phyloP scores from a whole-genome alignment of 2,797 vertebrate genomes.

The Melanotaenia boesemani region DNA sequence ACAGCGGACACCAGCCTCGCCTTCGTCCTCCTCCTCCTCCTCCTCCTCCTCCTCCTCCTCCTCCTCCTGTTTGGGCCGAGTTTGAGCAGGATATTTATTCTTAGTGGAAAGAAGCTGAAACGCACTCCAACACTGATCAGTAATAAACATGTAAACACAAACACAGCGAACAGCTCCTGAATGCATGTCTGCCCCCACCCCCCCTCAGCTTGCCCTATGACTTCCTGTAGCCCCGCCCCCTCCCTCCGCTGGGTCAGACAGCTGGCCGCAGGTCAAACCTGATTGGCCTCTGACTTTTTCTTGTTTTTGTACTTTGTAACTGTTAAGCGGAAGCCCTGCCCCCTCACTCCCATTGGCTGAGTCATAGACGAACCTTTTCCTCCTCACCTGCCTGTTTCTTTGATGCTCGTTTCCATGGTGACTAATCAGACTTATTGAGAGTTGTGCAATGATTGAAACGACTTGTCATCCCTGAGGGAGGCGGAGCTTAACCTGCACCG shows the following conservation, averaged over 20 bases:
- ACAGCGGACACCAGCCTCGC: slow-evolving; percentile 73
- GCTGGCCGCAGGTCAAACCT: slow-evolving; percentile 9
- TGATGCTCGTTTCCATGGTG: slow-evolving; percentile 20
- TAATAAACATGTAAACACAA: slow-evolving; percentile 78
- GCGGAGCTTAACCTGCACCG: slow-evolving; percentile 8
- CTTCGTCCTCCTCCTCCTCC: slow-evolving; percentile 44
- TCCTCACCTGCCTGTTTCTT: background rate
- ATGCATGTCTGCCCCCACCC: slow-evolving; percentile 84
- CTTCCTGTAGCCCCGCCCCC: slow-evolving; percentile 50
- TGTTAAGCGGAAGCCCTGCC: slow-evolving; percentile 14
- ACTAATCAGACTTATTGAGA: slow-evolving; percentile 4
- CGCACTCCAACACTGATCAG: slow-evolving; percentile 53
- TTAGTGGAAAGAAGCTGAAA: slow-evolving; percentile 66
- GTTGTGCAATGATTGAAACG: no score
- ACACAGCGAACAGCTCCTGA: slow-evolving; percentile 88
- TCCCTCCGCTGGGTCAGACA: slow-evolving; percentile 4
- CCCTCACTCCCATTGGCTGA: slow-evolving; percentile 33
- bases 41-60: slow-evolving; percentile 39
- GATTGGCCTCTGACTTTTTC: slow-evolving; percentile 6
- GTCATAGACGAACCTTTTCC: background rate
- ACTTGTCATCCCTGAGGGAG: no score
- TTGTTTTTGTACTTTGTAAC: slow-evolving; percentile 28
- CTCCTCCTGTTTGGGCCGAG: slow-evolving; percentile 64
- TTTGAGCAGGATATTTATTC: slow-evolving; percentile 81
- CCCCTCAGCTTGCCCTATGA: slow-evolving; percentile 43